Evolutionary conservation across 2,888 invertebrate genomes (phyloP), one percentile per base, ranked within the genome.

Genomic region (Drosophila melanosoma): DNA sequence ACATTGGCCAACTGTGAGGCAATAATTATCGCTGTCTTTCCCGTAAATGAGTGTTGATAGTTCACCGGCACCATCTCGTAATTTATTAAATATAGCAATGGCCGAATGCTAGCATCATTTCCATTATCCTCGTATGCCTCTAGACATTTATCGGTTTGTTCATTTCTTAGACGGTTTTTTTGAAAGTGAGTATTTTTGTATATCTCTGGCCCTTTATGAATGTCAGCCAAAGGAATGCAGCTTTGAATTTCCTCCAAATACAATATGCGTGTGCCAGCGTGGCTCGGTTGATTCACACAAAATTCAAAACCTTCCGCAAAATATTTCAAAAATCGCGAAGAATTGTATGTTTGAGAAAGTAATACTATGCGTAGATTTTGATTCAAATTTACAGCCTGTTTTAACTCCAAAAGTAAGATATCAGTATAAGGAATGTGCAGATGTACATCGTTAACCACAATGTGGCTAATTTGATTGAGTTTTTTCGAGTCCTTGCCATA

Each of bases 381-480:
- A 10, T 73, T 64, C 3, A 36, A 2, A 8, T 17, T 57, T 8
- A 82, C n/a, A 6, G 66, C 70, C 6, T 49, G 36, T 23, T 79
- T 76, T 5, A 87, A 29, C 54, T 89, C 90, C 23, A 23, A 53
- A 0, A 89, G 53, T 33, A 87, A 42, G 0, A 87, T 67, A 36
- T 87, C 88, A 6, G 69, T 85, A n/a, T 77, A 81, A 1, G 83
- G 63, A 29, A 52, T 71, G 35, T 87, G 88, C 3, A 74, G 35
- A 29, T 89, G 79, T 0, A 85, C 71, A 60, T 87, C 88, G 29
- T 72, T 89, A 0, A 87, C 59, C 7, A 87, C 65, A 57, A 89
- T 26, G 57, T 87, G 88, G 23, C 81, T 82, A 0, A 85, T 64
- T 29, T 76, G n/a, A 8, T 62, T 38, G 1, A 74, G 49, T n/a